phyloP scores from a whole-genome alignment of 2,888 invertebrate species.

The Eupithecia pulchellata region DNA sequence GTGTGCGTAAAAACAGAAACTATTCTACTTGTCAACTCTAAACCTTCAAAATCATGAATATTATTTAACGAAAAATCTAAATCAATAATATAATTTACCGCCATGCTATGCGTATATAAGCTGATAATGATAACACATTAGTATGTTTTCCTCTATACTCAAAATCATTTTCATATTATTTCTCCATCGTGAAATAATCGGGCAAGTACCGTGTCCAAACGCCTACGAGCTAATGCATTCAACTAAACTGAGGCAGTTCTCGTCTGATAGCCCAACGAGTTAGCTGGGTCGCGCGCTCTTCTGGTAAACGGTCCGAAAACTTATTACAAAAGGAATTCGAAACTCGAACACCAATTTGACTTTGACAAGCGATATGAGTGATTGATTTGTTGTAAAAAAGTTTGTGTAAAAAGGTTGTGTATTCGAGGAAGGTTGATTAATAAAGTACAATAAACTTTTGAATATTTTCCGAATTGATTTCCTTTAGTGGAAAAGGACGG shows the following conservation, averaged over 20 bases:
- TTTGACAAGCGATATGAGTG: not conserved
- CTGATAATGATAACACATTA: too few relatives aligned
- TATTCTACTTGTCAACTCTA: too few relatives aligned
- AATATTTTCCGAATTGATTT: not conserved
- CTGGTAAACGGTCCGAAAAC: slow-evolving; percentile 14
- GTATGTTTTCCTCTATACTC: not conserved
- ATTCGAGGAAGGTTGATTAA: not conserved
- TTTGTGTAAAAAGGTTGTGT: not conserved
- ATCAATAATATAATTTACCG: too few relatives aligned
- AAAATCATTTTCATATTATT: not conserved
- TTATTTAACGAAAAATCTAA: too few relatives aligned
- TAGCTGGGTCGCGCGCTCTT: slow-evolving; percentile 14
- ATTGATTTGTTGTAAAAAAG: not conserved
- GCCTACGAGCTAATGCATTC: not conserved
- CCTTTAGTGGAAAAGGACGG: not conserved
- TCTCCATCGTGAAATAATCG: not conserved
- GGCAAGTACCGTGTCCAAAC: not conserved
- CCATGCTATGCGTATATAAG: too few relatives aligned
- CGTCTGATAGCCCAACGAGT: slow-evolving; percentile 12
- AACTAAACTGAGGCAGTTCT: slow-evolving; percentile 3
- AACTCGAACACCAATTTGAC: not conserved
- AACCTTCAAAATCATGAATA: too few relatives aligned
- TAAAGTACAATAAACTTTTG: not conserved
- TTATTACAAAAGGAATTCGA: slow-evolving; percentile 14
- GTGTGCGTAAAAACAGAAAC: too few relatives aligned